These are phyloP conservation scores for Hirudo medicinalis DNA, from an alignment of 1,140 invertebrate genomes.

Conservation along the genomic window DNA sequence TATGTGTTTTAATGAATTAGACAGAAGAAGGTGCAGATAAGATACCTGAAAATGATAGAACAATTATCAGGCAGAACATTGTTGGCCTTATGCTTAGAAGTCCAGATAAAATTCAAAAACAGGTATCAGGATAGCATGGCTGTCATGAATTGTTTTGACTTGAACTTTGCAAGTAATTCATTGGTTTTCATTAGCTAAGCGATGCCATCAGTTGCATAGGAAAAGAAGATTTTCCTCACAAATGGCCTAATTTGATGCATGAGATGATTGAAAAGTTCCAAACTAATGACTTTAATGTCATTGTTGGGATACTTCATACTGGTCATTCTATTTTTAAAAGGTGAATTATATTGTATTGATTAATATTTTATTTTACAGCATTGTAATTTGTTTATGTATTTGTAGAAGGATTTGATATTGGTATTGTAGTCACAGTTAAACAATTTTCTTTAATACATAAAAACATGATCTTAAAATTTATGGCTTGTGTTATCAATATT, in stretches of 20 bases:
- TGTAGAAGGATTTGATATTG: no score
- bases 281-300: constrained; percentile 79
- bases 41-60: constrained; percentile 65
- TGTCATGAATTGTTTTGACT: not conserved
- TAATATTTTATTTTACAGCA: no score
- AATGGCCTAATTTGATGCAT: constrained; percentile 76
- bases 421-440: no score
- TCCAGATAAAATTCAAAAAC: constrained; percentile 75
- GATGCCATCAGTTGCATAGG: constrained; percentile 92
- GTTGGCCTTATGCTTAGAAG: constrained; percentile 82
- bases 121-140: constrained; percentile 40
- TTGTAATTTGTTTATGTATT: no score
- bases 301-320: constrained; percentile 84
- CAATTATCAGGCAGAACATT: constrained; percentile 68
- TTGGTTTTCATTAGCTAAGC: constrained; percentile 49
- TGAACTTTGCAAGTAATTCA: not conserved
- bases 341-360: constrained; percentile 23
- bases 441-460: no score
- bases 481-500: not conserved
- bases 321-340: constrained; percentile 90
- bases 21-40: constrained; percentile 63
- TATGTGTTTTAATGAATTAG: constrained; percentile 40
- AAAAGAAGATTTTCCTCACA: constrained; percentile 78
- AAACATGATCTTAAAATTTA: no score
- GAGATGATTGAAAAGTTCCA: constrained; percentile 84